phyloP scores from a whole-genome alignment of 2,797 vertebrate species.

The Anas georgica region DNA sequence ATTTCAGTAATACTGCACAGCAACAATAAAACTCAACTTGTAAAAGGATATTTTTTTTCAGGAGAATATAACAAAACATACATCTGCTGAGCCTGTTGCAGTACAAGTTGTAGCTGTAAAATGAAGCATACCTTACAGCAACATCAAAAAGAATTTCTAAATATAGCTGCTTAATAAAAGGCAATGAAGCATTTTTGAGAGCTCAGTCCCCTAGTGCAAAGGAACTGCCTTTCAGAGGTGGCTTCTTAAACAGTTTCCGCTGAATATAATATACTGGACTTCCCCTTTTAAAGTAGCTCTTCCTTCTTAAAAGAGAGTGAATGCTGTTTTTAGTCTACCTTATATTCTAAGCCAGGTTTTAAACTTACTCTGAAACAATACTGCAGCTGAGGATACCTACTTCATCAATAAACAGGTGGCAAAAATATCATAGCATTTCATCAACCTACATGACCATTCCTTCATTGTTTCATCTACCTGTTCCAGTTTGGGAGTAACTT shows the following conservation, averaged over 20 bases:
- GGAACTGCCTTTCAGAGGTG: conserved; percentile 38
- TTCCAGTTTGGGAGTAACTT: neutral
- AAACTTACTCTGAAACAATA: neutral
- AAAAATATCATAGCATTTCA: neutral
- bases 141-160: neutral
- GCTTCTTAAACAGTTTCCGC: conserved; percentile 41
- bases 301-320: neutral
- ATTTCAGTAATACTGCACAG: neutral
- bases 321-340: neutral
- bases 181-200: neutral
- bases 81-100: neutral
- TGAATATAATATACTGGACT: conserved; percentile 22
- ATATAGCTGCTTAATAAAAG: neutral
- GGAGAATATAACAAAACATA: neutral
- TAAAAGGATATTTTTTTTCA: neutral
- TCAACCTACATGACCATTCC: neutral
- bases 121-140: neutral
- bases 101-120: neutral
- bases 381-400: neutral
- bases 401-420: neutral
- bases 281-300: conserved; percentile 34
- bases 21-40: neutral
- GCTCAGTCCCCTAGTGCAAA: neutral
- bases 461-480: neutral
- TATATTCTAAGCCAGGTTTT: neutral